phyloP scores from a whole-genome alignment of 2,113 vertebrate genomes.

The Hymenochirus boettgeri region DNA sequence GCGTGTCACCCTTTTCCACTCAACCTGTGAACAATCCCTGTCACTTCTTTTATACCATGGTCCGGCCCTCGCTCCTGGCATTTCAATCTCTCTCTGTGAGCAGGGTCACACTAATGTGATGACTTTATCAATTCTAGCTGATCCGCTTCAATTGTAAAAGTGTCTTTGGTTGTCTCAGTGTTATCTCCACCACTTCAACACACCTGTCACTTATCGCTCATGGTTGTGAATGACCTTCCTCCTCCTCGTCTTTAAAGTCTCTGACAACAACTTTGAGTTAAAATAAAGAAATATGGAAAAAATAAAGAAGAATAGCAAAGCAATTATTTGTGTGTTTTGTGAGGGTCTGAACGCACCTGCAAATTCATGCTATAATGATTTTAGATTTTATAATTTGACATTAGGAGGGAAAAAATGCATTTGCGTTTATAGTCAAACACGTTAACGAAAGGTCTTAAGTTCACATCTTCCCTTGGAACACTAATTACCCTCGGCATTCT shows the following conservation, averaged over 20 bases:
- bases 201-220: slow-evolving; percentile 23
- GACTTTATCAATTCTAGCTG: slow-evolving; percentile 47
- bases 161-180: background rate
- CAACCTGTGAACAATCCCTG: slow-evolving; percentile 30
- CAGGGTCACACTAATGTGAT: slow-evolving; percentile 41
- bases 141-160: slow-evolving; percentile 40
- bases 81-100: slow-evolving; percentile 38
- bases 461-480: slow-evolving; percentile 24
- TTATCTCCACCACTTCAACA: slow-evolving; percentile 13
- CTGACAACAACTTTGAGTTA: slow-evolving; percentile 21
- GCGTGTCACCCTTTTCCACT: slow-evolving; percentile 23
- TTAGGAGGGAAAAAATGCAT: slow-evolving; percentile 23
- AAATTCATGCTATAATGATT: slow-evolving; percentile 21
- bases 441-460: slow-evolving; percentile 27
- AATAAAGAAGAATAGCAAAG: slow-evolving; percentile 27
- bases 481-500: slow-evolving; percentile 33
- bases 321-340: slow-evolving; percentile 40
- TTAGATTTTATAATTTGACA: slow-evolving; percentile 17
- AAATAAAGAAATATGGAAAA: slow-evolving; percentile 19
- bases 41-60: slow-evolving; percentile 28
- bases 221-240: slow-evolving; percentile 36
- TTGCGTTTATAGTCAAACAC: slow-evolving; percentile 6
- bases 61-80: slow-evolving; percentile 19
- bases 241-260: background rate
- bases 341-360: background rate